phyloP scores from a whole-genome alignment of 2,888 invertebrate species.

The Silvanus unidentatus region DNA sequence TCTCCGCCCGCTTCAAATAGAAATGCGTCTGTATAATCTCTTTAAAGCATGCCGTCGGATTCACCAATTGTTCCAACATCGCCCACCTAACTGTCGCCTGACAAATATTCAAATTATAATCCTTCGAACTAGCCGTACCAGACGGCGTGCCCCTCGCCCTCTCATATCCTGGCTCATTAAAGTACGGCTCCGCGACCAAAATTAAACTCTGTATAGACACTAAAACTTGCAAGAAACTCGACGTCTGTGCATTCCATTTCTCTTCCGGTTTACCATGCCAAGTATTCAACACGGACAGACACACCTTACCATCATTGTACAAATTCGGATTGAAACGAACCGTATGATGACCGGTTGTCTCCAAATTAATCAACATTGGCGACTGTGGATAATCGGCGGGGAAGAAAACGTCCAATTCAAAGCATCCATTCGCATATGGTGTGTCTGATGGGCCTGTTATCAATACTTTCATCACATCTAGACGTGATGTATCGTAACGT shows the following conservation, averaged over 20 bases:
- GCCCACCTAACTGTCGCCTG: slow-evolving; percentile 95
- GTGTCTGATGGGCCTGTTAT: slow-evolving; percentile 83
- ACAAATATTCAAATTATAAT: slow-evolving; percentile 93
- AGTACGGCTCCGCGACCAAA: slow-evolving; percentile 88
- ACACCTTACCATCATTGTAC: slow-evolving; percentile 92
- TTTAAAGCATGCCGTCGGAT: slow-evolving; percentile 87
- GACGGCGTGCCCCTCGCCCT: slow-evolving; percentile 81
- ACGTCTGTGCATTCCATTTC: slow-evolving; percentile 95
- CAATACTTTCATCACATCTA: slow-evolving; percentile 94
- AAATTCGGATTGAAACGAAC: slow-evolving; percentile 91
- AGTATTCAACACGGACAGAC: slow-evolving; percentile 90
- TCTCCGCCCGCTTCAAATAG: slow-evolving; percentile 88
- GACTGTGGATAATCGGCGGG: slow-evolving; percentile 63
- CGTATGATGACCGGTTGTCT: slow-evolving; percentile 82
- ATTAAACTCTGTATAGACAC: slow-evolving; percentile 91
- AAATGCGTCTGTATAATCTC: slow-evolving; percentile 92
- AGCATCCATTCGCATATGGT: slow-evolving; percentile 88
- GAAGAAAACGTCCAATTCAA: slow-evolving; percentile 87
- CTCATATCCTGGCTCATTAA: slow-evolving; percentile 93
- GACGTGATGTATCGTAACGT: slow-evolving; percentile 85
- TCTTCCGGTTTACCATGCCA: slow-evolving; percentile 97
- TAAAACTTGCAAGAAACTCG: slow-evolving; percentile 87
- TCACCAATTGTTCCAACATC: slow-evolving; percentile 87
- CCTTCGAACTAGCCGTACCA: slow-evolving; percentile 83
- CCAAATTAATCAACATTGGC: slow-evolving; percentile 86